Percentiles rank a stretch among this genome's conserved stretches.
These are phyloP conservation scores for Centrocercus urophasianus DNA, from an alignment of 2,113 vertebrate genomes.

Conservation along the genomic window DNA sequence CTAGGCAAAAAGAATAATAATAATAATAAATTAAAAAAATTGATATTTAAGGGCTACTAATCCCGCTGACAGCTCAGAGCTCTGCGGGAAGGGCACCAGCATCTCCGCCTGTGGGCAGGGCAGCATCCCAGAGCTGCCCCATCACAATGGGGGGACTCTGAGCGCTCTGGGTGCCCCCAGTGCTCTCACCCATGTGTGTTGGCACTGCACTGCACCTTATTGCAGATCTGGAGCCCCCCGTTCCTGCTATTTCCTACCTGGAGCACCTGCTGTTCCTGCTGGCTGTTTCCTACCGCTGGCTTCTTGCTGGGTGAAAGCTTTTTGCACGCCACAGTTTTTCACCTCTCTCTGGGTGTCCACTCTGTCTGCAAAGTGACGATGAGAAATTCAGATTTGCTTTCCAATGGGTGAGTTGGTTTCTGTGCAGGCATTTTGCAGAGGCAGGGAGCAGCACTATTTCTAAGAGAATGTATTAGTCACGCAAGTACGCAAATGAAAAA, in stretches of 20 bases:
- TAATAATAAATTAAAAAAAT: not conserved
- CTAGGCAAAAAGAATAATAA: conserved; percentile 14
- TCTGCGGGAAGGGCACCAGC: conserved; percentile 35
- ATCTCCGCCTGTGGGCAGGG: not conserved
- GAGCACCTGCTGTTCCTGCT: not conserved
- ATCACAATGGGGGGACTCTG: not conserved
- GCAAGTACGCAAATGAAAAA: not conserved
- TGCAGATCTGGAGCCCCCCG: not conserved
- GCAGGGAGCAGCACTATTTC: not conserved
- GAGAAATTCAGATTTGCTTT: not conserved
- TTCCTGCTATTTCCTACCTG: not conserved
- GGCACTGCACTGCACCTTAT: accelerated
- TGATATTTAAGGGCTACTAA: conserved; percentile 54
- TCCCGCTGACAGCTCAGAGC: conserved; percentile 59
- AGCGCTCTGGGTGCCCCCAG: not conserved
- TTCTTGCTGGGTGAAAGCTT: not conserved
- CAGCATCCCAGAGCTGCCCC: not conserved
- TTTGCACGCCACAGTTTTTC: not conserved
- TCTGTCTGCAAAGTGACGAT: not conserved
- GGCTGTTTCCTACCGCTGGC: not conserved
- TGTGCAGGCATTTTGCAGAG: not conserved
- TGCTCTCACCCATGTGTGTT: accelerated
- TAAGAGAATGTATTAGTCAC: conserved; percentile 12
- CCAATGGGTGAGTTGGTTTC: not conserved
- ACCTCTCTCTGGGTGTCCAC: not conserved